Base-by-base conservation (phyloP, 2,113 vertebrate species). In the Typhlomys cinereus region DNA sequence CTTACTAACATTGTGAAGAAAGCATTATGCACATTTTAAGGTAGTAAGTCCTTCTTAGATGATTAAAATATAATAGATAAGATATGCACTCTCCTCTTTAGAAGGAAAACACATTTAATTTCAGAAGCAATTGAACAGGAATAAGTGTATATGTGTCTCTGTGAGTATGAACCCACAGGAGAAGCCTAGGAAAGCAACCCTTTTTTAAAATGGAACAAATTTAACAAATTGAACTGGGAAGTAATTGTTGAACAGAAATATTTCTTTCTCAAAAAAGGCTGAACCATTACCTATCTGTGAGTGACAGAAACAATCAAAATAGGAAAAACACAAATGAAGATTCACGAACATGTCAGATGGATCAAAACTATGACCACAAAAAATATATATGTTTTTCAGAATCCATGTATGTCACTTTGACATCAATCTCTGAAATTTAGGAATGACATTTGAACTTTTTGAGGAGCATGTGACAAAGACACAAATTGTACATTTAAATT, bases 271-370 rank as follows among this genome's bases (percentile, higher is more conserved):
- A 12, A 80, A 69, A 69, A 12, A 85, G 4, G 12, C 6, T 31
- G 4, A n/a, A 27, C 34, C 31, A 18, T 7, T 14, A 52, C 29
- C 0, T 17, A 17, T 6, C 15, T 79, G 18, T 54, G 44, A 52
- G 2, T 2, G 23, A 39, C 0, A 39, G 8, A 41, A 1, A 6
- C 1, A 34, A 12, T 48, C 7, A 21, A 7, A 52, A 31, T 44
- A 34, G 8, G 15, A 36, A 48, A 59, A 9, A 12, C 25, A 8
- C 1, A 62, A 2, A 20, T 23, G 31, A 73, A 36, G 25, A 44
- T 6, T 2, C 34, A 41, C 2, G 50, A 5, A n/a, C 5, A 61
- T 13, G 1, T 10, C 23, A 17, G 76, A 23, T n/a, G 2, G 20
- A 7, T 27, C 31, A 12, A 17, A 1, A 39, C 1, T 20, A 41